These are phyloP conservation scores for Pseudomugil gertrudae DNA, from an alignment of 2,797 vertebrate genomes.

Conservation along the genomic window DNA sequence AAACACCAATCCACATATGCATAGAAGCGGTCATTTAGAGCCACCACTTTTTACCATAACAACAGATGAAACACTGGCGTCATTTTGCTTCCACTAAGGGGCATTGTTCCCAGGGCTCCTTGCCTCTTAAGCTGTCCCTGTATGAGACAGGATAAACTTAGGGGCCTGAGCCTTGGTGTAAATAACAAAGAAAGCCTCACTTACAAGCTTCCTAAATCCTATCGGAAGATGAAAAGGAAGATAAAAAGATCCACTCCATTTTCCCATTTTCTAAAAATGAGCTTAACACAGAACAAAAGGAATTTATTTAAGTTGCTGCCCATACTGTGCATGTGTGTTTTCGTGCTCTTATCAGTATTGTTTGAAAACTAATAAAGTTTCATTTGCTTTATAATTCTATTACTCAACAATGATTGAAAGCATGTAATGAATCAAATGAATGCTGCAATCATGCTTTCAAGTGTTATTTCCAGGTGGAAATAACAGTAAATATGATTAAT, in stretches of 20 bases:
- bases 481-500: conserved; percentile 31
- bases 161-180: conserved; percentile 79
- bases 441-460: conserved; percentile 22
- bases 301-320: conserved; percentile 75
- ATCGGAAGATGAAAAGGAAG: conserved; percentile 74
- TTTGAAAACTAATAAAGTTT: conserved; percentile 21
- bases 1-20: conserved; percentile 85
- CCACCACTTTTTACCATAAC: conserved; percentile 86
- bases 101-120: conserved; percentile 82
- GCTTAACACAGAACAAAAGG: conserved; percentile 79
- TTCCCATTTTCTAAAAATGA: conserved; percentile 78
- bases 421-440: conserved; percentile 26
- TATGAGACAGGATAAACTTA: conserved; percentile 86
- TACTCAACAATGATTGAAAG: conserved; percentile 32
- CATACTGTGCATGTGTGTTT: conserved; percentile 40
- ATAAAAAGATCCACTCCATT: conserved; percentile 74
- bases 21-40: conserved; percentile 83
- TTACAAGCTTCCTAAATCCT: conserved; percentile 85
- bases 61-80: conserved; percentile 85
- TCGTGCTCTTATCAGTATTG: conserved; percentile 26
- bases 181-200: conserved; percentile 83
- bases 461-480: conserved; percentile 16
- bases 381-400: conserved; percentile 27
- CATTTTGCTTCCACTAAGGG: conserved; percentile 78
- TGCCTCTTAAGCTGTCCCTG: conserved; percentile 83